Base-by-base conservation (phyloP, 1,140 invertebrate genomes). In the Bombus picipes region DNA sequence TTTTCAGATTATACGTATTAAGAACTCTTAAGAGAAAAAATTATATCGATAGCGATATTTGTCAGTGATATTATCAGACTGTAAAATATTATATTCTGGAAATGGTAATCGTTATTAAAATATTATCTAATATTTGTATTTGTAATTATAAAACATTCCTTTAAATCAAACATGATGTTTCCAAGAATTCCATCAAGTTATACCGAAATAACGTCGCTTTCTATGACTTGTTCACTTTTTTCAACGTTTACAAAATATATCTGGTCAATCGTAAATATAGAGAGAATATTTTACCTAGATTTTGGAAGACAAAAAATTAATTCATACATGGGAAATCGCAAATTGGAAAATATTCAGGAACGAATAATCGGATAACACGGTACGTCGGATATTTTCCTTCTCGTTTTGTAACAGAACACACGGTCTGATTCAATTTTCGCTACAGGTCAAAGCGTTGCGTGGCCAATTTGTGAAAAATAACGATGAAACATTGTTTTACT, bases 391-490 rank as follows among this genome's bases (percentile, higher is more conserved):
- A 62, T 78, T 62, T 65, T 66, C 25, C 28, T 62, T 25, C n/a
- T 34, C 39, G n/a, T 43, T 43, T 74, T 28, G 12, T 8, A 32
- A 53, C 4, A 57, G 28, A 53, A n/a, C 34, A 37, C 32, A 76
- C 74, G 74, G n/a, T 28, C 32, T 34, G 34, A 62, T 84, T 84
- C 76, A 65, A 88, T 88, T 88, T 59, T 88, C 62, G 41, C 83
- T 78, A 74, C 32, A 22, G 34, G 34, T 47, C 71, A 83, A 80
- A 75, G 70, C 62, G 53, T 57, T 37, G 78, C 47, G 65, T 62
- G 68, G 47, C 77, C 65, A 85, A 89, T 89, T 81, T 85, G 65
- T 62, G 88, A 88, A 77, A 89, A 89, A 89, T 89, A 88, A 89
- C 84, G 88, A 76, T 59, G 82, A 85, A 85, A 85, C 81, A 73